Evolutionary conservation across 2,113 vertebrate species (phyloP).

Genomic region (Dendropsophus ebraccatus): DNA sequence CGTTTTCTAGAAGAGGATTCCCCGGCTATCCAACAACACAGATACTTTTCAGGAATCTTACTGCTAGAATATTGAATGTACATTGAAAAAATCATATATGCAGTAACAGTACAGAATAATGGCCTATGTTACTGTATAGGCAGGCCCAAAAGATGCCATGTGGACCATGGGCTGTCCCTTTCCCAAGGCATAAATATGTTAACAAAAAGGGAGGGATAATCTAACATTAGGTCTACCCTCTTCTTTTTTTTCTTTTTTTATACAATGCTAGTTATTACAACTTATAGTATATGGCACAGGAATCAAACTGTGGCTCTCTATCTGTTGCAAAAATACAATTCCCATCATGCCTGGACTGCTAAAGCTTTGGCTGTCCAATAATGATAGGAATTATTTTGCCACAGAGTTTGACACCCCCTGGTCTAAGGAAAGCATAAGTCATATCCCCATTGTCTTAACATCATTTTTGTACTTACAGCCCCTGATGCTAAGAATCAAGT

Average conservation of each 20-base stretch:
- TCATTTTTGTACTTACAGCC: background rate
- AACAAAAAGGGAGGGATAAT: background rate
- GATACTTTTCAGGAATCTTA: background rate
- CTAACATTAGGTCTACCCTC: too few species aligned
- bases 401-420: too few species aligned
- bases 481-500: background rate
- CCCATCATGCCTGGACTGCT: too few species aligned
- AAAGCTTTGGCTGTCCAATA: too few species aligned
- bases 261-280: too few species aligned
- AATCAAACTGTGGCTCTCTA: too few species aligned
- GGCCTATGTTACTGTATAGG: background rate
- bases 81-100: background rate
- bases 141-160: background rate
- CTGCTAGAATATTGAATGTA: background rate
- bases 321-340: too few species aligned
- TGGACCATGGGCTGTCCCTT: background rate
- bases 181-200: background rate
- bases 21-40: background rate
- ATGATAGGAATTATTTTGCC: too few species aligned
- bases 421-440: background rate
- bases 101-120: too few species aligned
- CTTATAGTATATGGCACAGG: too few species aligned
- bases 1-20: background rate
- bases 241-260: too few species aligned
- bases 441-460: background rate